Evolutionary conservation across 2,797 vertebrate species (phyloP), one percentile per base, ranked within the genome.

Genomic region (Tokudaia muenninki): DNA sequence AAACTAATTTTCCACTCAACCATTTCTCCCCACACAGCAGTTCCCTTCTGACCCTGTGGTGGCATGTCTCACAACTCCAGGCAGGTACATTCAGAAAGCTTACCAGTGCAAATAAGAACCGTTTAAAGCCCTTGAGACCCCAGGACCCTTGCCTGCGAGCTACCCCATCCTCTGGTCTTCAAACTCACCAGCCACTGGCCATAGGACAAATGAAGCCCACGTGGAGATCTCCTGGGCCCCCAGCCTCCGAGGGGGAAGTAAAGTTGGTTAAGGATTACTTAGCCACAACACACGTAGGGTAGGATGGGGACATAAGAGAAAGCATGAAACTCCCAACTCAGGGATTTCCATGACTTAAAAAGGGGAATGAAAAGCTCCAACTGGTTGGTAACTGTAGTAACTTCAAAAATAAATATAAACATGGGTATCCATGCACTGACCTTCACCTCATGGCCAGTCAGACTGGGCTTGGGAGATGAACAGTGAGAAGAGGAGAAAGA

Each of bases 1-100:
- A 96, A 97, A 92, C 90, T 67, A 74, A 96, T 94, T 97, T 95
- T 93, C 95, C 95, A 95, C 59, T 89, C 72, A 65, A 95, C 93
- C 90, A 17, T 93, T 87, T 96, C 80, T 95, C 91, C 79, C 89
- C 92, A 89, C 31, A 14, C 57, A 77, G 92, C 65, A 44, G 91
- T 87, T 94, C 81, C 94, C 90, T 22, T 50, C 37, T 19, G 79
- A 86, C 59, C 22, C 52, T 12, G 47, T 83, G 77, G 10, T 1
- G 29, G 57, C 0, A 16, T 26, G 61, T 44, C 55, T 17, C 14
- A 44, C 34, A 22, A 34, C 24, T 7, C 9, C 44, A 81, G 47
- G 55, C 10, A 1, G n/a, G 50, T 59, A 19, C 1, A 1, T 47
- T 79, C 47, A 52, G 83, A n/a, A 67, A 61, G 77, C 75, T 3